Evolutionary conservation across 2,797 vertebrate species (phyloP).

Genomic region (Falco concolor): DNA sequence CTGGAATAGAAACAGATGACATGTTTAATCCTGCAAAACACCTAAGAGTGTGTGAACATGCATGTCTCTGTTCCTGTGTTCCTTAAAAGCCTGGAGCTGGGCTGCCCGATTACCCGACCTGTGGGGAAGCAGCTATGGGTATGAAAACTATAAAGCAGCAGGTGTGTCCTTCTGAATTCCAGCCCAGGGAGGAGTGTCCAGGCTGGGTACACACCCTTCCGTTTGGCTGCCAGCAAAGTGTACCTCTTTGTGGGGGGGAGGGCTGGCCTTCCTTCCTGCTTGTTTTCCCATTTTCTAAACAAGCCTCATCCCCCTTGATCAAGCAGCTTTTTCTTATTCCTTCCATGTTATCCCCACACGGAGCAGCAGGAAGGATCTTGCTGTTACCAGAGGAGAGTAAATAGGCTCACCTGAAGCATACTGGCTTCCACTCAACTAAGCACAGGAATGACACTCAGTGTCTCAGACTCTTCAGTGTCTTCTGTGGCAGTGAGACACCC

Average conservation of each 20-base stretch:
- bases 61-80: not conserved
- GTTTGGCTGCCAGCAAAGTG: not conserved
- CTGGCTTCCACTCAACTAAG: not conserved
- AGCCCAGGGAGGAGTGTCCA: slow-evolving; percentile 46
- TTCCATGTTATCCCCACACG: not conserved
- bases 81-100: not conserved
- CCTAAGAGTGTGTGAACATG: fast-evolving
- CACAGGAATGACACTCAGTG: not conserved
- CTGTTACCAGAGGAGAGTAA: not conserved
- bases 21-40: not conserved
- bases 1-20: not conserved
- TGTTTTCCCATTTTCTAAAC: slow-evolving; percentile 4
- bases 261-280: not conserved
- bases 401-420: not conserved
- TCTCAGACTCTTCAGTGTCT: not conserved
- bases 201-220: slow-evolving; percentile 27
- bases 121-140: not conserved
- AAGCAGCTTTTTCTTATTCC: not conserved
- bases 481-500: not conserved
- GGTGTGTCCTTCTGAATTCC: slow-evolving; percentile 53
- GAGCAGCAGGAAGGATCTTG: not conserved
- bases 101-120: not conserved
- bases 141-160: slow-evolving; percentile 8
- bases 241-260: not conserved
- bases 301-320: not conserved